Conservation (phyloP, 2,797 vertebrate genomes). For the Catharus ustulatus region DNA sequence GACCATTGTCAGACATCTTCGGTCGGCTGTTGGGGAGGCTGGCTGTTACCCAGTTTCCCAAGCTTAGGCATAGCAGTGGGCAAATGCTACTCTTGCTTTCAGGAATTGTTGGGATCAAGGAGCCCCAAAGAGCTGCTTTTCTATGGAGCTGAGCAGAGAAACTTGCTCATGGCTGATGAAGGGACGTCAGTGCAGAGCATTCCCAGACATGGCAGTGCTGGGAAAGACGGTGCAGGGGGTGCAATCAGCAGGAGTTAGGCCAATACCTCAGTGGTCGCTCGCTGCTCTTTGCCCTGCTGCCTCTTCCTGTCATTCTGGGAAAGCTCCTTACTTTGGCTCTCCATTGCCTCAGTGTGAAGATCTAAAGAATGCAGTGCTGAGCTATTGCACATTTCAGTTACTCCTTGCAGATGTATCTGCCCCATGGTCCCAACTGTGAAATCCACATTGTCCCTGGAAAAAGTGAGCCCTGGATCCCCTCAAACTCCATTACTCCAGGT, state of each 20-base stretch:
- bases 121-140: background rate
- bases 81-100: background rate
- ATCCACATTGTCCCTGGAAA: background rate
- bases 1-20: rapidly evolving
- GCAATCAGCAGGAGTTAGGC: background rate
- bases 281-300: background rate
- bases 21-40: background rate
- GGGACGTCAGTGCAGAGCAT: background rate
- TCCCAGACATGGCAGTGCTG: background rate
- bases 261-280: background rate
- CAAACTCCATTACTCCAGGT: background rate
- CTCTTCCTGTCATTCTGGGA: background rate
- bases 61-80: background rate
- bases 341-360: background rate
- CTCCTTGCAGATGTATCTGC: background rate
- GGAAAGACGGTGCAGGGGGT: background rate
- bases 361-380: background rate
- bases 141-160: background rate
- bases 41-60: background rate
- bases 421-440: background rate
- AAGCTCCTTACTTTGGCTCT: background rate
- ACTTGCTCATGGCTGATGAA: background rate
- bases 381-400: background rate
- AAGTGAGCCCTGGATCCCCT: background rate
- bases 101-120: background rate